These are phyloP conservation scores for Eutrigla gurnardus DNA, from an alignment of 2,797 vertebrate species.

Conservation along the genomic window DNA sequence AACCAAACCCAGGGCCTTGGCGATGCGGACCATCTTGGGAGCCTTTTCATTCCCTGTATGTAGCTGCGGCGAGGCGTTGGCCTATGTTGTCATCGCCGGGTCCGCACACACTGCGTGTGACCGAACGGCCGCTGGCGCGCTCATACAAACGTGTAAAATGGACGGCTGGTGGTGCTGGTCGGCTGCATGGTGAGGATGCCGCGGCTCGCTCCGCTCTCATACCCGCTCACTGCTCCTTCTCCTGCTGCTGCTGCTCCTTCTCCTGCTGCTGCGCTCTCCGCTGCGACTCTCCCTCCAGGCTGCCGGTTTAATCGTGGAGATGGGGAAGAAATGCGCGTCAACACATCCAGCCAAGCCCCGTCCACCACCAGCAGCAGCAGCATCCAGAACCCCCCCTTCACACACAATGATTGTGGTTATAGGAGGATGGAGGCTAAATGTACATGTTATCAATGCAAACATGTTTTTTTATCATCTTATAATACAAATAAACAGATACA, in stretches of 20 bases:
- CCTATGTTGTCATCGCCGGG: conserved; percentile 52
- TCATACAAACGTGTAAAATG: conserved; percentile 55
- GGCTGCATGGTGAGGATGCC: conserved; percentile 62
- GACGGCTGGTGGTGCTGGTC: conserved; percentile 42
- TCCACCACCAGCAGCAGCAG: conserved; percentile 10
- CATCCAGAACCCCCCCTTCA: not conserved
- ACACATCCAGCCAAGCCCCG: conserved; percentile 38
- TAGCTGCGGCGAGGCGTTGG: conserved; percentile 60
- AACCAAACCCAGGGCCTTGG: conserved; percentile 93
- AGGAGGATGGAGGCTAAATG: too few relatives aligned
- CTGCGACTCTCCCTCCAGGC: conserved; percentile 43
- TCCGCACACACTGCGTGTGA: conserved; percentile 17
- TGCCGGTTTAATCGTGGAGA: conserved; percentile 66
- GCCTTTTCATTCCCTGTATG: conserved; percentile 74
- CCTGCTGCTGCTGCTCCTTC: conserved; percentile 8
- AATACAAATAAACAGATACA: not conserved
- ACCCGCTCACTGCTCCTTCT: conserved; percentile 1
- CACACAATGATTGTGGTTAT: not conserved
- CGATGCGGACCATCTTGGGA: conserved; percentile 95
- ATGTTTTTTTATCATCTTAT: not conserved
- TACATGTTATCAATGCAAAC: too few relatives aligned
- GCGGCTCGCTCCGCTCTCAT: conserved; percentile 57
- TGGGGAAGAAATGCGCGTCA: conserved; percentile 64
- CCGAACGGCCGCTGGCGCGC: conserved; percentile 38
- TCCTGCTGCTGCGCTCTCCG: conserved; percentile 2